phyloP scores from a whole-genome alignment of 2,888 invertebrate genomes.

The Diadegma fenestrale region DNA sequence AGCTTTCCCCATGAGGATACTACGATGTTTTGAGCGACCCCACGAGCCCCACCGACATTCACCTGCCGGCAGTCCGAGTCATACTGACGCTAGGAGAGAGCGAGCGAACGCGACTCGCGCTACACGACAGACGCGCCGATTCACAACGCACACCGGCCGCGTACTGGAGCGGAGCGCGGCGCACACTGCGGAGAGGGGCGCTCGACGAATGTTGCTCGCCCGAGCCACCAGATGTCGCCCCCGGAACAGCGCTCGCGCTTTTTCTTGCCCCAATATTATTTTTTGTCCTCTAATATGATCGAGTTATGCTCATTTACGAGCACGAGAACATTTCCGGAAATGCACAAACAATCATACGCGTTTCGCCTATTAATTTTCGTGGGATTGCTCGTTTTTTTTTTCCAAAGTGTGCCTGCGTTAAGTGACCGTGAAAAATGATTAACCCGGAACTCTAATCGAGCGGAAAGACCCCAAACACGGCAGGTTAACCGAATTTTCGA shows the following conservation, averaged over 20 bases:
- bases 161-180: neutral
- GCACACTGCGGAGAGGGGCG: conserved; percentile 28
- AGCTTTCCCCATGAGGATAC: conserved; percentile 44
- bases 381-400: neutral
- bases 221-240: conserved; percentile 55
- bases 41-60: conserved; percentile 69
- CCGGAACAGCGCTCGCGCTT: conserved; percentile 21
- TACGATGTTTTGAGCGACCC: conserved; percentile 63
- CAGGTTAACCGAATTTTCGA: neutral
- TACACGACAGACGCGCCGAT: conserved; percentile 46
- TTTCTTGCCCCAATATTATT: neutral
- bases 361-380: neutral
- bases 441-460: neutral
- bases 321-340: neutral
- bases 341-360: neutral
- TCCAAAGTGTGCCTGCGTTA: neutral
- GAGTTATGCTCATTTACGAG: neutral
- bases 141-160: conserved; percentile 44
- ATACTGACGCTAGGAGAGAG: conserved; percentile 73
- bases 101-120: conserved; percentile 25
- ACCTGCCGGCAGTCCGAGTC: conserved; percentile 81
- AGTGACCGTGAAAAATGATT: neutral
- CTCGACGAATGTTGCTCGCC: neutral
- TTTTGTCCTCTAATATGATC: neutral
- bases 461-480: neutral